Base-by-base conservation (phyloP, 1,140 invertebrate species). In the Pararge aegeria region DNA sequence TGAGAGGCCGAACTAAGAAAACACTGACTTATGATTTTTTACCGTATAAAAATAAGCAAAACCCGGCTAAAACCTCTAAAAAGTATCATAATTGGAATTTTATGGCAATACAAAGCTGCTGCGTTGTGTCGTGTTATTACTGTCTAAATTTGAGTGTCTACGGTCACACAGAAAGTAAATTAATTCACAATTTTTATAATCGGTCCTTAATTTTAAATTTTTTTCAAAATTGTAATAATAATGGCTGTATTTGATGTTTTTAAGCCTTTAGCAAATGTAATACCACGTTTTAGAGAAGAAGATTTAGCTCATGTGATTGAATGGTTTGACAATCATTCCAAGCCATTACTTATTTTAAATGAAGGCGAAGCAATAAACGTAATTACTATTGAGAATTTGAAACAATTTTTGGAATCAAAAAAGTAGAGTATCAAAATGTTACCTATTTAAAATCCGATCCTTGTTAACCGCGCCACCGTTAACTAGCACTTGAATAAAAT, bases 271-370 rank as follows among this genome's bases (percentile, higher is more conserved):
- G 16, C 63, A 59, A 72, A 74, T 61, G 21, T 77, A 18, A 70
- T 64, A 5, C 61, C 68, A 20, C 62, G 61, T 53, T 81, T 86
- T 68, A 79, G 69, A 16, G 70, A 76, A 65, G 74, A 85, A 46
- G 71, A 88, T 64, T 30, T 85, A 55, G 50, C 54, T 24, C 71
- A 76, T 49, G 80, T 87, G 6, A 53, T 61, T 18, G 64, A 78
- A 20, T 89, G 77, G 78, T 89, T 87, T 69, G 77, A 80, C 30
- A 65, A 59, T 42, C 75, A 76, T 51, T 57, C 78, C n/a, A 73
- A 84, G 48, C 77, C 80, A 27, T 34, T 70, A 13, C 37, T 83
- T 34, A 56, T 61, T 37, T 73, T 76, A 52, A 65, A 79, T 59
- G 64, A 78, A 10, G 66, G 58, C 40, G 68, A 74, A 67, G 71